These are phyloP conservation scores for Chaetophractus vellerosus DNA, from an alignment of 2,797 vertebrate genomes.

Conservation along the genomic window DNA sequence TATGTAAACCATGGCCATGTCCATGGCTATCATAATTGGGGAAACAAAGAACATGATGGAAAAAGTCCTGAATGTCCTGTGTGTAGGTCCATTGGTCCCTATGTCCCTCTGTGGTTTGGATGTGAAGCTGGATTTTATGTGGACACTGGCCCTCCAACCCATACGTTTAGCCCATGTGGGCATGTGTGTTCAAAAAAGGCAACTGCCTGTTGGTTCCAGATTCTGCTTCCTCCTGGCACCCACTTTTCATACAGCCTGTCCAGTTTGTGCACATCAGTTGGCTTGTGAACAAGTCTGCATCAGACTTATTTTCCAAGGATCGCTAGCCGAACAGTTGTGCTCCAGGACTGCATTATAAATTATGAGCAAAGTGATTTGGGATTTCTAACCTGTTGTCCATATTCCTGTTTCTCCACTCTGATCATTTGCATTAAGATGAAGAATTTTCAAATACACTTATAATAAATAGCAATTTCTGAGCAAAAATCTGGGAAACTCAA, in stretches of 20 bases:
- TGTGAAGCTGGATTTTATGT: slow-evolving; percentile 98
- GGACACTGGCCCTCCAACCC: slow-evolving; percentile 98
- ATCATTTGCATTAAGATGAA: slow-evolving; percentile 91
- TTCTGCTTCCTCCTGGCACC: slow-evolving; percentile 98
- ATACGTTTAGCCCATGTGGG: slow-evolving; percentile 97
- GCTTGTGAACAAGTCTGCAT: slow-evolving; percentile 96
- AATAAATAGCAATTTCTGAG: slow-evolving; percentile 86
- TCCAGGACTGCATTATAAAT: slow-evolving; percentile 84
- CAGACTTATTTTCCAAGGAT: slow-evolving; percentile 99
- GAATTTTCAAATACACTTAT: slow-evolving; percentile 85
- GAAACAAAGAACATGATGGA: slow-evolving; percentile 94
- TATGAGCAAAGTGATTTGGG: slow-evolving; percentile 89
- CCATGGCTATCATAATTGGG: slow-evolving; percentile 99
- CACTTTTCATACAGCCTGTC: slow-evolving; percentile 99
- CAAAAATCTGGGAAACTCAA: slow-evolving; percentile 85
- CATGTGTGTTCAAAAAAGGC: slow-evolving; percentile 99
- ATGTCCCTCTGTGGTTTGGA: slow-evolving; percentile 98
- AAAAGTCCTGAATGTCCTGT: slow-evolving; percentile 97
- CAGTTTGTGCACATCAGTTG: slow-evolving; percentile 98
- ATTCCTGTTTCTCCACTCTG: slow-evolving; percentile 89
- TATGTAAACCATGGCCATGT: slow-evolving; percentile 98
- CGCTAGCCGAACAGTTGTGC: slow-evolving; percentile 93
- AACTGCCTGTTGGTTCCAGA: slow-evolving; percentile 97
- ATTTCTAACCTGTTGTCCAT: slow-evolving; percentile 87
- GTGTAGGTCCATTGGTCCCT: slow-evolving; percentile 97